A percentile compares a stretch with the other conserved stretches of the same genome.
Evolutionary conservation across 1,140 invertebrate genomes (phyloP).

Genomic region (Batillaria attramentaria): DNA sequence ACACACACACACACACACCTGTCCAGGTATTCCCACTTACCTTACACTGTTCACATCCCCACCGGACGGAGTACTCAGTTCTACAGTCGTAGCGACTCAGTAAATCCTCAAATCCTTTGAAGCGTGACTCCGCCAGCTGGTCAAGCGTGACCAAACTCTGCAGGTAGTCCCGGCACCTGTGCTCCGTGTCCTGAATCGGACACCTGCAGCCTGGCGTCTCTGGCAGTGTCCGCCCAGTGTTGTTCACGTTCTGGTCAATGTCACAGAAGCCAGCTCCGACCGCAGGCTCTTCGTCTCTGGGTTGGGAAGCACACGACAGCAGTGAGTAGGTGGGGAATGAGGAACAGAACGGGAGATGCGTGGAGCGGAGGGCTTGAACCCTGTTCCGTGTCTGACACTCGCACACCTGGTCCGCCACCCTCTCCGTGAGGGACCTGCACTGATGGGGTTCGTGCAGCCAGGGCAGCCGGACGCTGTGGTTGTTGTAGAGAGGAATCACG

Average conservation of each 20-base stretch:
- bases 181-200: background rate
- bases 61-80: conserved; percentile 31
- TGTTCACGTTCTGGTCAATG: too few species aligned
- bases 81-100: conserved; percentile 36
- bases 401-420: conserved; percentile 21
- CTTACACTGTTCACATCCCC: conserved; percentile 34
- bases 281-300: background rate
- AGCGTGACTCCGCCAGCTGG: background rate
- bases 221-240: background rate
- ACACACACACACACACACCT: background rate
- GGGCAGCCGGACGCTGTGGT: background rate
- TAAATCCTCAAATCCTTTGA: conserved; percentile 25
- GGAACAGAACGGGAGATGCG: conserved; percentile 20
- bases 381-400: background rate
- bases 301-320: background rate
- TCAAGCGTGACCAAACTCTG: conserved; percentile 4
- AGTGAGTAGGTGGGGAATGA: background rate
- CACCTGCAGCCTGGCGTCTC: background rate
- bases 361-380: background rate
- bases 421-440: background rate
- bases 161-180: conserved; percentile 9
- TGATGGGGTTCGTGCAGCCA: background rate
- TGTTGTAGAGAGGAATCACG: too few species aligned
- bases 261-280: too few species aligned
- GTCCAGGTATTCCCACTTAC: background rate